Evolutionary conservation across 1,140 invertebrate genomes (phyloP), one percentile per base, ranked within the genome.

Genomic region (Steinernema feltiae): DNA sequence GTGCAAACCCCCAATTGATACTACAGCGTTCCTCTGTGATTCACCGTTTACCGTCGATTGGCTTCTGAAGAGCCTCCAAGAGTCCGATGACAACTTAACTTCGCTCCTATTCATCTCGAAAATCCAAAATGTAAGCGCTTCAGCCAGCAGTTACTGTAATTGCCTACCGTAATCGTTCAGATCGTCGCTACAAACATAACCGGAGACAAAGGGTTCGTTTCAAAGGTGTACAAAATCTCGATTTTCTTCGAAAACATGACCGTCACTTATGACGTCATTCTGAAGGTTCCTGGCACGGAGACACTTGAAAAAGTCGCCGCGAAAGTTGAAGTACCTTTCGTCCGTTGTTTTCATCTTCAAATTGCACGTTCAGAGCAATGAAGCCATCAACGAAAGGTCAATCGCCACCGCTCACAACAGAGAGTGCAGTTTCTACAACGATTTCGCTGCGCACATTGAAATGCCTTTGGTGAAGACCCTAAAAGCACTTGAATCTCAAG

Each of bases 181-280:
- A 18, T 41, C 7, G 18, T 18, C 35, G 35, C 7, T 18, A 41
- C 18, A 7, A 18, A 41, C 35, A 7, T 41, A 7, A 41, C 7
- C 35, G 7, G 18, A 41, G 70, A 30, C 30, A 71, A 71, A n/a
- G 70, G 70, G 15, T 71, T 71, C 70, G 30, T 35, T 35, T 71
- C 70, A 18, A 71, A 71, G 30, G 70, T 71, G 1, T 71, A 71
- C 35, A 41, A 41, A 41, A 18, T 41, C 7, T 7, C 35, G 35
- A 41, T 41, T 18, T 7, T 7, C 7, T 41, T 41, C 30, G 30
- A 32, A n/a, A 21, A 35, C 30, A 7, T 1, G n/a, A 21, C 18
- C 7, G 30, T 12, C 21, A n/a, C 1, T 7, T 7, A 18, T 12
- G n/a, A 1, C 1, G 70, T 71, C 1, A 12, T 21, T n/a, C 30